Conservation (phyloP, 2,888 invertebrate genomes). For the Ecliptopera silaceata region DNA sequence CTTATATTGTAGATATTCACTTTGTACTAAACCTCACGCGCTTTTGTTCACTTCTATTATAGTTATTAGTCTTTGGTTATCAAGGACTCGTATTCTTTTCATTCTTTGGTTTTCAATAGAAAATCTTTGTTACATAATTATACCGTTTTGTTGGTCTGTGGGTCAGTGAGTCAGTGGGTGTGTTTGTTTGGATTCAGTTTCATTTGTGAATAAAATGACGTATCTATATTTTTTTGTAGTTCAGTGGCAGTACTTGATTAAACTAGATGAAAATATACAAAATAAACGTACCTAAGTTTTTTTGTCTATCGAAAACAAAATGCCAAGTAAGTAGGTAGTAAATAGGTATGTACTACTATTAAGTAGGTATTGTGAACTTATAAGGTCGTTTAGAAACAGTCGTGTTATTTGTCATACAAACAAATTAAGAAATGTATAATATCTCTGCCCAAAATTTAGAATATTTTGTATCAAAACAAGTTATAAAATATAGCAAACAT, state of each 20-base stretch:
- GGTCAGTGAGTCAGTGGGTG: constrained; percentile 66
- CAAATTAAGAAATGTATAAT: too few relatives aligned
- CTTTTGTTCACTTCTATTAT: constrained; percentile 63
- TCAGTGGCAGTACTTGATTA: too few relatives aligned
- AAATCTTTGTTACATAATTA: constrained; percentile 69
- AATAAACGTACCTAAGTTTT: too few relatives aligned
- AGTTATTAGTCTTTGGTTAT: constrained; percentile 47
- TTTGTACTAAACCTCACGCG: constrained; percentile 50
- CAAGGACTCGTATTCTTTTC: constrained; percentile 19
- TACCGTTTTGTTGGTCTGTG: constrained; percentile 63
- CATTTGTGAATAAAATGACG: constrained; percentile 13
- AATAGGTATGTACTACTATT: too few relatives aligned
- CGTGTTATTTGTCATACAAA: too few relatives aligned
- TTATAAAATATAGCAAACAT: constrained; percentile 9
- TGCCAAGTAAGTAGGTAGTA: too few relatives aligned
- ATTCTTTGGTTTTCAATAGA: constrained; percentile 46
- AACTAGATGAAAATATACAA: too few relatives aligned
- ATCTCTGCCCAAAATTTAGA: too few relatives aligned
- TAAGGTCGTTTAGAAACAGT: too few relatives aligned
- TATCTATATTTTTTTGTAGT: neutral
- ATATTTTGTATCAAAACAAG: too few relatives aligned
- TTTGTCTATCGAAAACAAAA: too few relatives aligned
- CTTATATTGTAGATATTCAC: constrained; percentile 64
- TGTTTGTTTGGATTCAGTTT: constrained; percentile 43
- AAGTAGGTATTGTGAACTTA: too few relatives aligned